Evolutionary conservation across 2,888 invertebrate genomes (phyloP), one percentile per base, ranked within the genome.

Genomic region (Chelonus formosanus): DNA sequence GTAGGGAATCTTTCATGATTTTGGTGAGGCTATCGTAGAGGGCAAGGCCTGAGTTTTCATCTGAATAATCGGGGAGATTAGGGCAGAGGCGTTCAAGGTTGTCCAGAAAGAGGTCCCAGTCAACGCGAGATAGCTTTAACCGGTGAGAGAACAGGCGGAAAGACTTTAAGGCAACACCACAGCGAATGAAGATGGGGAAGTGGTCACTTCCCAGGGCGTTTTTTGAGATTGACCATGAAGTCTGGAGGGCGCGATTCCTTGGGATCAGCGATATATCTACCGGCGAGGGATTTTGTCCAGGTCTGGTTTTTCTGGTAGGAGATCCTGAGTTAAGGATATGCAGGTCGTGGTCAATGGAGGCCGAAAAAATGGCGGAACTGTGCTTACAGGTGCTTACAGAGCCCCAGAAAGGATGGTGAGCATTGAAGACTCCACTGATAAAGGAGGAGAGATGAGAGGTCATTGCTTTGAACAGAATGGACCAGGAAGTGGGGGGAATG

Each of bases 401-500:
- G 3, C 68, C 70, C 68, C 68, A 70, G 7, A 48, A 31, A 5
- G 45, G 36, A n/a, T 66, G 61, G 20, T 70, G 67, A 10, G 57
- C 40, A 32, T 70, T 70, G 59, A 70, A 68, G 5, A 66, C 66
- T 1, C 67, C 66, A 0, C 66, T 54, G 0, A 68, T 61, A 5
- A 67, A 47, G 3, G 52, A 10, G 3, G 47, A 10, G 10, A 58
- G n/a, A 4, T 35, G 32, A 5, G 5, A 3, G 20, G 54, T 20
- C 2, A 43, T 35, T 8, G 55, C 56, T 2, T 50, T 50, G 5
- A 67, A 53, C 1, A 65, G 43, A 8, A 50, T 47, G 0, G 7
- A 8, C 52, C 64, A 70, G 31, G 58, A 60, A 3, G 34, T 32
- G 5, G n/a, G 32, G 0, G 6, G 31, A 4, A 47, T 3, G 4